A percentile compares a stretch with the other conserved stretches of the same genome.
These are phyloP conservation scores for Drosophila teissieri DNA, from an alignment of 1,140 invertebrate genomes.

Conservation along the genomic window DNA sequence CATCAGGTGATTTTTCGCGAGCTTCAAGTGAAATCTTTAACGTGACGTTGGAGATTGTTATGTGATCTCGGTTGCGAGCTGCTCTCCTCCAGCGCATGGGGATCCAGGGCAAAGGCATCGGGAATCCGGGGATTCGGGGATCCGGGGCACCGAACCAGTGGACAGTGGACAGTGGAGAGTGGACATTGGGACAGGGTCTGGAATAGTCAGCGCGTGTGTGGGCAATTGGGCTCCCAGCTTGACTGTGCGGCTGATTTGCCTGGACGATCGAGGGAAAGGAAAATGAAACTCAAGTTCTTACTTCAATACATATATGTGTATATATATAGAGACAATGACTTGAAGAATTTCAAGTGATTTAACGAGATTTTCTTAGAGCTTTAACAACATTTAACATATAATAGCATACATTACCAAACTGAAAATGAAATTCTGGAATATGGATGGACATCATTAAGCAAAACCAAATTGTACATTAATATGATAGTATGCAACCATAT, in stretches of 20 bases:
- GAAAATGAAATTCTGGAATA: too few species aligned
- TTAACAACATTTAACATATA: neutral
- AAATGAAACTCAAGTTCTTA: slow-evolving; percentile 5
- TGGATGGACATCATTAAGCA: too few species aligned
- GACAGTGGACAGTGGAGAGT: slow-evolving; percentile 14
- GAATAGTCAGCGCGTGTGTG: slow-evolving; percentile 50
- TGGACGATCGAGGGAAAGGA: neutral
- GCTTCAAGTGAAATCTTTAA: slow-evolving; percentile 83
- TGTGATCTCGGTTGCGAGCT: slow-evolving; percentile 59
- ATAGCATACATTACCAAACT: too few species aligned
- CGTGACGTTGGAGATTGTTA: slow-evolving; percentile 82
- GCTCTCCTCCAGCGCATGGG: slow-evolving; percentile 6
- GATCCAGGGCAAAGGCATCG: neutral
- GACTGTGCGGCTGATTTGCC: slow-evolving; percentile 6
- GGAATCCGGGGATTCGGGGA: neutral
- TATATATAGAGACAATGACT: neutral
- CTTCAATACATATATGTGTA: neutral
- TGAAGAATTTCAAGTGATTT: neutral
- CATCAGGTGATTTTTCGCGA: slow-evolving; percentile 84
- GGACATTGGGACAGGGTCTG: slow-evolving; percentile 34
- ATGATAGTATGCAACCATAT: too few species aligned
- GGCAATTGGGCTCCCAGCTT: slow-evolving; percentile 26
- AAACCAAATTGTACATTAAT: too few species aligned
- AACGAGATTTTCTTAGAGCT: neutral
- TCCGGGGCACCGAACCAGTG: slow-evolving; percentile 1